A percentile compares a stretch with the other conserved stretches of the same genome.
Evolutionary conservation across 2,888 invertebrate genomes (phyloP).

Genomic region (Dastarcus helophoroides): DNA sequence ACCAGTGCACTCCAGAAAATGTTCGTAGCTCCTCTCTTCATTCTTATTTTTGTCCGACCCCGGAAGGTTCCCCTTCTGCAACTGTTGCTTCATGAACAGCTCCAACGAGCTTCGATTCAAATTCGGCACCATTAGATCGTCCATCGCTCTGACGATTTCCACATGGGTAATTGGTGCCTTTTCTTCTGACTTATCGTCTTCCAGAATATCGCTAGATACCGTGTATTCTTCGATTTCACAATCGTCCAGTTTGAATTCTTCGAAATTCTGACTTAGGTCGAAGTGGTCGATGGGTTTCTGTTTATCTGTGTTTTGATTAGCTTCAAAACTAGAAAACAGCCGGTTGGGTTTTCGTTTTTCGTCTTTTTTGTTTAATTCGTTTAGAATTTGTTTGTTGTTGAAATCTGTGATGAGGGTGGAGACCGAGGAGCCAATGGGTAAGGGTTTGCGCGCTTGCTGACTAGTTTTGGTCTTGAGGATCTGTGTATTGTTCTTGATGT

Average conservation of each 20-base stretch:
- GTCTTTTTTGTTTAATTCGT: conserved; percentile 42
- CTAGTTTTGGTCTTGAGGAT: conserved; percentile 37
- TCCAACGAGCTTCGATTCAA: conserved; percentile 28
- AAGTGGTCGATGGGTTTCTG: conserved; percentile 39
- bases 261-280: conserved; percentile 64
- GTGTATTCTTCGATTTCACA: conserved; percentile 45
- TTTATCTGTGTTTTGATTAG: conserved; percentile 32
- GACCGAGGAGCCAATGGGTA: conserved; percentile 50
- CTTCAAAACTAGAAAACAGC: conserved; percentile 36
- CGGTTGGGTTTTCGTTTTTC: conserved; percentile 17
- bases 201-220: conserved; percentile 19
- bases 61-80: conserved; percentile 36
- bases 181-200: conserved; percentile 9
- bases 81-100: conserved; percentile 32
- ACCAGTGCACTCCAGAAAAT: conserved; percentile 68
- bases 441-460: conserved; percentile 43
- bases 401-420: conserved; percentile 41
- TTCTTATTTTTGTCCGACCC: conserved; percentile 16
- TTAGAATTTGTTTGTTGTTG: conserved; percentile 39
- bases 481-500: conserved; percentile 36
- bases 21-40: conserved; percentile 49
- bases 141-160: conserved; percentile 26
- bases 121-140: conserved; percentile 20
- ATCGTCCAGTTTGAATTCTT: conserved; percentile 68
- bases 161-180: conserved; percentile 15